Conservation (phyloP, 1,140 invertebrate genomes). For the Sarcophaga peregrina region DNA sequence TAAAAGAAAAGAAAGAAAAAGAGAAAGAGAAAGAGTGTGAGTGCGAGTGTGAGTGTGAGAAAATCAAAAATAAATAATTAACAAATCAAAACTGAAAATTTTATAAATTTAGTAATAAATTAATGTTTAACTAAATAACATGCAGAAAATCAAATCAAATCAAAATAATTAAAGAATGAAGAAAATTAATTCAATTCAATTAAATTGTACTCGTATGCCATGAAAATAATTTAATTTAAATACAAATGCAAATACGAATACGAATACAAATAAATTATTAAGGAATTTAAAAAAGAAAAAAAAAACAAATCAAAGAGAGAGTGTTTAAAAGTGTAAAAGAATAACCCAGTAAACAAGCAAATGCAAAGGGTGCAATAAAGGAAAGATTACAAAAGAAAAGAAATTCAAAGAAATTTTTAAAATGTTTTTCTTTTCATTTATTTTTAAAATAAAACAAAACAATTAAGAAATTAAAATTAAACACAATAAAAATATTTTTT, state of each 20-base stretch:
- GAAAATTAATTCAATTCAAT: background rate
- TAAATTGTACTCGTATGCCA: background rate
- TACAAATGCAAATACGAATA: conserved; percentile 1
- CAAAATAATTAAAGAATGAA: background rate
- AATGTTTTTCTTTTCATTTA: background rate
- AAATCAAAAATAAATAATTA: background rate
- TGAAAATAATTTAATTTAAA: background rate
- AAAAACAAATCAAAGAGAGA: background rate
- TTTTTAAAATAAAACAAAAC: no score
- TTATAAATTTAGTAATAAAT: no score
- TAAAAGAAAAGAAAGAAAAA: background rate
- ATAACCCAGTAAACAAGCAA: background rate
- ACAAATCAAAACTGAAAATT: background rate
- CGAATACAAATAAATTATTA: background rate
- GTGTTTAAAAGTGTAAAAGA: background rate
- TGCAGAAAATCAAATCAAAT: conserved; percentile 17
- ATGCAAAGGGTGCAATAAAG: background rate
- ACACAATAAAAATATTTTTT: background rate
- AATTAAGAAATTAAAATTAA: background rate
- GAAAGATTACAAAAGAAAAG: background rate
- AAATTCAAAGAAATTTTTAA: conserved; percentile 19
- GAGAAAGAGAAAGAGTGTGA: background rate
- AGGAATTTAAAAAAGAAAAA: background rate
- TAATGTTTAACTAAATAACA: background rate
- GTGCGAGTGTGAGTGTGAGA: background rate